Evolutionary conservation across 2,113 vertebrate species (phyloP).

Genomic region (Misgurnus anguillicaudatus): DNA sequence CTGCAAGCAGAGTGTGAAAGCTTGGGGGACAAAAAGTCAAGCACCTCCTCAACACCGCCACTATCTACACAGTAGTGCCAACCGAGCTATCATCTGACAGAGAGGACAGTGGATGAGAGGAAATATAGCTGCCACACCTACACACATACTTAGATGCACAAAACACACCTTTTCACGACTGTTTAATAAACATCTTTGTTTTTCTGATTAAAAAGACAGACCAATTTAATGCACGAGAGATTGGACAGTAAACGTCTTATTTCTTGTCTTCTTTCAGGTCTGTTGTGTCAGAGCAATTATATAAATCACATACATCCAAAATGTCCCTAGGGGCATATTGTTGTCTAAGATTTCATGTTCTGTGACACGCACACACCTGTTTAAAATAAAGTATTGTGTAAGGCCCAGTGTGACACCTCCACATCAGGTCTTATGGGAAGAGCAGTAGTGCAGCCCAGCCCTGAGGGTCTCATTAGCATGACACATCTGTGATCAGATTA

Average conservation of each 20-base stretch:
- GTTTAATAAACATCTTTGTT: conserved; percentile 1
- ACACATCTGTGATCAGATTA: conserved; percentile 32
- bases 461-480: conserved; percentile 49
- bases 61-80: conserved; percentile 54
- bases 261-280: background rate
- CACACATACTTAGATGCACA: conserved; percentile 29
- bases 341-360: conserved; percentile 44
- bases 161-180: conserved; percentile 43
- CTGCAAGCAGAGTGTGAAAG: conserved; percentile 70
- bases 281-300: background rate
- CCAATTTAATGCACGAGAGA: background rate
- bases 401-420: conserved; percentile 38
- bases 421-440: conserved; percentile 40
- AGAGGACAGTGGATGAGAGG: conserved; percentile 27
- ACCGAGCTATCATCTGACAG: conserved; percentile 46
- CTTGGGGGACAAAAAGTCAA: conserved; percentile 57
- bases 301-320: conserved; percentile 49
- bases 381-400: conserved; percentile 22
- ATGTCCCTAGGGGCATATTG: conserved; percentile 43
- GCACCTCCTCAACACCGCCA: conserved; percentile 59
- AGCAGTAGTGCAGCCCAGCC: conserved; percentile 43
- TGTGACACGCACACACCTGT: conserved; percentile 23
- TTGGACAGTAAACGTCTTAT: conserved; percentile 8
- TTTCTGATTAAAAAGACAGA: background rate
- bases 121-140: conserved; percentile 43